Percentiles rank a stretch among this genome's conserved stretches.
Evolutionary conservation across 2,113 vertebrate species (phyloP).

Genomic region (Prunella himalayana): DNA sequence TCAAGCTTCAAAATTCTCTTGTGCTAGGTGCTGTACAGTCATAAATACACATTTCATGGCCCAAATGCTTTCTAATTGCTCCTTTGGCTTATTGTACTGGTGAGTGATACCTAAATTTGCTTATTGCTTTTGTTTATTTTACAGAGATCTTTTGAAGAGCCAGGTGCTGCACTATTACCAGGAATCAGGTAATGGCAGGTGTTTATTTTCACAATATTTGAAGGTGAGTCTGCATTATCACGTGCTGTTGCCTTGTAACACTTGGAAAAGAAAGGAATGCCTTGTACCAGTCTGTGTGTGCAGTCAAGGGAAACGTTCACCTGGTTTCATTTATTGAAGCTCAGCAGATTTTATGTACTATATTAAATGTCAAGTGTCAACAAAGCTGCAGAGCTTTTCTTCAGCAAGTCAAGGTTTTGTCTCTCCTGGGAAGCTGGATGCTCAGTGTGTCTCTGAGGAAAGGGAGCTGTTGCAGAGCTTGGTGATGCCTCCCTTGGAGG

Average conservation of each 20-base stretch:
- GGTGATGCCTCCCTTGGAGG: neutral
- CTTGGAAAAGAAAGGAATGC: neutral
- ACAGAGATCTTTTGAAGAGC: neutral
- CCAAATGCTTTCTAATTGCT: neutral
- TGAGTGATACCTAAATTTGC: neutral
- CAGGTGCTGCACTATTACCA: neutral
- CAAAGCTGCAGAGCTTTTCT: neutral
- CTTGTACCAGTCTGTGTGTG: neutral
- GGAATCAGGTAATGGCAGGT: neutral
- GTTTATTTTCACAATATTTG: neutral
- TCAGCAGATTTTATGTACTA: neutral
- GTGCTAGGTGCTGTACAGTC: neutral
- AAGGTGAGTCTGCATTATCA: neutral
- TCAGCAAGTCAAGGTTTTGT: neutral
- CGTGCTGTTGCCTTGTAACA: neutral
- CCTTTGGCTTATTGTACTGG: neutral
- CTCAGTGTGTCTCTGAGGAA: neutral
- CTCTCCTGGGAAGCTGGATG: neutral
- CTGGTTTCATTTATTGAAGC: neutral
- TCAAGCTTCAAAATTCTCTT: neutral
- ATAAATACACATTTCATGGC: neutral
- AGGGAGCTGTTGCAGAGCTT: neutral
- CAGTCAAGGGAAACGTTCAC: neutral
- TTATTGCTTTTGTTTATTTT: neutral
- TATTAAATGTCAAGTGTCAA: neutral